Percentiles rank a stretch among this genome's conserved stretches.
Conservation (phyloP, 2,888 invertebrate genomes). For the Schizaphis graminum region DNA sequence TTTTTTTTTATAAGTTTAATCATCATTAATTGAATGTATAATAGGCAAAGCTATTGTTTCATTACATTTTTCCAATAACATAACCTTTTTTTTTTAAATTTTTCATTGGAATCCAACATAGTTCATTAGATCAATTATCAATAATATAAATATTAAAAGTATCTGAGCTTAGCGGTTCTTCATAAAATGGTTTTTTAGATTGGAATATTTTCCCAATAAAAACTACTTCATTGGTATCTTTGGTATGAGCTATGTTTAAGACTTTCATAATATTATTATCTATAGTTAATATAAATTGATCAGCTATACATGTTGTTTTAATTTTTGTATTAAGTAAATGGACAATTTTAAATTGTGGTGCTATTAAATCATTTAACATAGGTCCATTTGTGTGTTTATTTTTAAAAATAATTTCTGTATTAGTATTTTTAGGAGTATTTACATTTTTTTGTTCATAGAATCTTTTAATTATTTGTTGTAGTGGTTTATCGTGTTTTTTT, state of each 20-base stretch:
- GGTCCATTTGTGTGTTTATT: too few species aligned
- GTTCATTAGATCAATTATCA: background rate
- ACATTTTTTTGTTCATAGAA: too few species aligned
- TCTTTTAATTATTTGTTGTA: too few species aligned
- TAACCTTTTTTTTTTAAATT: background rate
- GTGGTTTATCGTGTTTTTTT: too few species aligned
- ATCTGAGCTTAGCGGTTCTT: background rate
- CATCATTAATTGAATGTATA: background rate
- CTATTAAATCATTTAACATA: too few species aligned
- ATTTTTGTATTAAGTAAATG: too few species aligned
- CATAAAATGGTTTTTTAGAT: too few species aligned
- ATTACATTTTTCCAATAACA: background rate
- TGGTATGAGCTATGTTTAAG: background rate
- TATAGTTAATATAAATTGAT: slow-evolving; percentile 9
- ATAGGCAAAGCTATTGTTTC: slow-evolving; percentile 66
- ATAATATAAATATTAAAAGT: background rate
- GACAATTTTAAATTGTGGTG: too few species aligned
- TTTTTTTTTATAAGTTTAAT: too few species aligned
- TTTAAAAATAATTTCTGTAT: too few species aligned
- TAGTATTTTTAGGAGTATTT: too few species aligned
- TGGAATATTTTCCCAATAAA: background rate
- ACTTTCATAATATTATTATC: background rate
- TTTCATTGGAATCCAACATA: background rate
- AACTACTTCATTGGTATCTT: background rate
- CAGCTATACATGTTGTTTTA: too few species aligned